Evolutionary conservation across 2,113 vertebrate species (phyloP), one percentile per base, ranked within the genome.

Genomic region (Turnix velox): DNA sequence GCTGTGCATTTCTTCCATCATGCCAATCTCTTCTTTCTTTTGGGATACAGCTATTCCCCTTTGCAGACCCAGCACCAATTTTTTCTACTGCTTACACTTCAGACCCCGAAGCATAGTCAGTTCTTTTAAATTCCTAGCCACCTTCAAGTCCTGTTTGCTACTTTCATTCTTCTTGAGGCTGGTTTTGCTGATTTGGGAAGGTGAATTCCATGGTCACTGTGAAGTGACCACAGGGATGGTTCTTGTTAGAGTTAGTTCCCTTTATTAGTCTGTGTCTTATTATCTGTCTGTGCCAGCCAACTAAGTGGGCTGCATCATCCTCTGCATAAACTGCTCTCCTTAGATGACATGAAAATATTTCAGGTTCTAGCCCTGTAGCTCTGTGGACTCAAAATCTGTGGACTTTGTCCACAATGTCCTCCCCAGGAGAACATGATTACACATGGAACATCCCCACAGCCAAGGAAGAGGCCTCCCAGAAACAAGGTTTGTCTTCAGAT

Each of bases 151-250:
- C 24, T 59, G 2, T 51, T 93, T 87, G 30, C 12, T 58, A 9
- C 17, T 78, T 66, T 51, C 17, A 2, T 28, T 52, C 4, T 37
- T 55, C 35, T 43, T 7, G 54, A 71, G 22, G 22, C 12, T 43
- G n/a, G 23, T 33, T 51, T 5, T 74, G 68, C 62, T 77, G 20
- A 59, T 77, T 23, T 74, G 27, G 10, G 22, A 48, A 71, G 18
- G 31, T 66, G 51, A 90, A 58, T 7, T 35, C 24, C 6, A 9
- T 25, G 7, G 8, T 39, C 0, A 0, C 12, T 81, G 1, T 33
- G 40, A 31, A 14, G 35, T 35, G 6, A 19, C 13, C 4, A 4
- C 20, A 46, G 2, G 1, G 12, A 33, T 20, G 11, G n/a, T 92
- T 93, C 20, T 68, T 18, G 24, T 65, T 76, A 49, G 19, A n/a